These are phyloP conservation scores for Latheticus oryzae DNA, from an alignment of 2,888 invertebrate genomes.

Conservation along the genomic window DNA sequence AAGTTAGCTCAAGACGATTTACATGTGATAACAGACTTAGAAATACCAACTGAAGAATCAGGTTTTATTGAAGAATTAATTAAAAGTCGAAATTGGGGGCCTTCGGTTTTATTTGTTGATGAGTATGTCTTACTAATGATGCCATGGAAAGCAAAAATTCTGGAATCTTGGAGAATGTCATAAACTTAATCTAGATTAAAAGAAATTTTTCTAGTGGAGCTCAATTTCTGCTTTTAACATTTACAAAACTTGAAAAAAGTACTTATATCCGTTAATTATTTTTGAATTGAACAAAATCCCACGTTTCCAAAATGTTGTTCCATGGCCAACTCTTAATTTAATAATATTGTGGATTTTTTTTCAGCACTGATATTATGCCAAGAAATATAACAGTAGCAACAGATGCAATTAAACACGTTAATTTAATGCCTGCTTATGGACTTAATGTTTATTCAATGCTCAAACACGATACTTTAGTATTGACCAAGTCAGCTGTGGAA, in stretches of 20 bases:
- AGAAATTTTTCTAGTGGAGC: no score
- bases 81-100: conserved; percentile 92
- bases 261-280: no score
- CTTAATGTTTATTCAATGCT: conserved; percentile 97
- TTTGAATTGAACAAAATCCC: no score
- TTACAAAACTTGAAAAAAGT: no score
- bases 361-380: conserved; percentile 86
- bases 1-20: conserved; percentile 97
- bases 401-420: conserved; percentile 82
- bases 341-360: conserved; percentile 52
- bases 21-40: conserved; percentile 87
- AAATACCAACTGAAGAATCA: conserved; percentile 85
- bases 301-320: no score
- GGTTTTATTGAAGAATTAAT: conserved; percentile 83
- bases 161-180: no score
- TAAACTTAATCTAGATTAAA: no score
- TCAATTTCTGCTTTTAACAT: no score
- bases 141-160: no score
- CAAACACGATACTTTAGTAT: conserved; percentile 92
- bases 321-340: no score
- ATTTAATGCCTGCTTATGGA: conserved; percentile 95
- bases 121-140: conserved; percentile 72
- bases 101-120: conserved; percentile 93
- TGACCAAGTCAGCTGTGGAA: conserved; percentile 87
- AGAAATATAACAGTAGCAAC: conserved; percentile 88